Percentiles rank a stretch among this genome's conserved stretches.
These are phyloP conservation scores for Catamblyrhynchus diadema DNA, from an alignment of 2,797 vertebrate genomes.

Conservation along the genomic window DNA sequence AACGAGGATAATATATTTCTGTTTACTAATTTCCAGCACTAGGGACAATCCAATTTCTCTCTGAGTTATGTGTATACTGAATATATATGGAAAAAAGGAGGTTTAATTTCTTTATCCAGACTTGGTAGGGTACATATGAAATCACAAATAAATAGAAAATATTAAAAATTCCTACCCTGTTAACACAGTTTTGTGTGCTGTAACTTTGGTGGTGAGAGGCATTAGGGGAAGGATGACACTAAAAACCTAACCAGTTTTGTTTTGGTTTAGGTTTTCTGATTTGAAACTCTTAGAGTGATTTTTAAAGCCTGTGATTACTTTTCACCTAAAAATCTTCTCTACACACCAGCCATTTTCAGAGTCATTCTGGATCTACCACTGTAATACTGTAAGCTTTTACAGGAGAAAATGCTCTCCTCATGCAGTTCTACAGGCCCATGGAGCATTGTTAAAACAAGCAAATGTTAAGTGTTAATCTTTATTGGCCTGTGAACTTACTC, in stretches of 20 bases:
- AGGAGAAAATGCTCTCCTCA: constrained; percentile 2
- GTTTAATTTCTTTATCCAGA: not conserved
- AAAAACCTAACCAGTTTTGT: not conserved
- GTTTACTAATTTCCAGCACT: not conserved
- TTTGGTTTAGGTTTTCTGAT: not conserved
- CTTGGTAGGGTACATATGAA: not conserved
- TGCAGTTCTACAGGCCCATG: not conserved
- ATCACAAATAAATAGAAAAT: not conserved
- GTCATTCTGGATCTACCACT: not conserved
- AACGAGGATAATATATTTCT: not conserved
- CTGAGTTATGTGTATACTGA: accelerated
- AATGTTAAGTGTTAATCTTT: constrained; percentile 70
- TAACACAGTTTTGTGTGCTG: not conserved
- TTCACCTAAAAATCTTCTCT: not conserved
- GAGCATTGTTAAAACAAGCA: constrained; percentile 57
- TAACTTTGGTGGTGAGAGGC: not conserved
- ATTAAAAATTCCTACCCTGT: not conserved
- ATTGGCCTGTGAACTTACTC: constrained; percentile 68
- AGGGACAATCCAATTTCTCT: not conserved
- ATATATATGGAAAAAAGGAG: not conserved
- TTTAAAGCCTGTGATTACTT: not conserved
- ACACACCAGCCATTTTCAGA: not conserved
- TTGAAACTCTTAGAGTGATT: not conserved
- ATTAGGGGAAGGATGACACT: not conserved
- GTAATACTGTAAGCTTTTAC: not conserved